Evolutionary conservation across 1,140 invertebrate species (phyloP).

Genomic region (Caenorhabditis briggsae): DNA sequence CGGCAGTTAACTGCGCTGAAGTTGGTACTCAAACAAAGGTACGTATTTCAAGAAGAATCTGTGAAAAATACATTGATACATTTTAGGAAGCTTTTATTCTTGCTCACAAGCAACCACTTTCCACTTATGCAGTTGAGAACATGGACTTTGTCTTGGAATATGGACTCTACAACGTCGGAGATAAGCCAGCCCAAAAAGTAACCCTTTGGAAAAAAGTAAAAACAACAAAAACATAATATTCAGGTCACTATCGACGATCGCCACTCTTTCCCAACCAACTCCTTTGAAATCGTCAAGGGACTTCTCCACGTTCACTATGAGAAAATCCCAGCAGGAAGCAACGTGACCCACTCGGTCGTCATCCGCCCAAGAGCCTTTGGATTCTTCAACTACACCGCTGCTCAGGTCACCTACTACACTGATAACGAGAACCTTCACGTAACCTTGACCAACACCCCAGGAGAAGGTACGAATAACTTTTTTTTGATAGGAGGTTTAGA

Average conservation of each 20-base stretch:
- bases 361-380: constrained; percentile 87
- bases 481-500: neutral
- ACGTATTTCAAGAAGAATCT: constrained; percentile 42
- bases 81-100: constrained; percentile 79
- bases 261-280: constrained; percentile 76
- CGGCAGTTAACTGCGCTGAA: constrained; percentile 54
- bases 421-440: constrained; percentile 80
- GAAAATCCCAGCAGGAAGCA: constrained; percentile 82
- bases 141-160: constrained; percentile 95
- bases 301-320: constrained; percentile 71
- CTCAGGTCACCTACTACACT: constrained; percentile 89
- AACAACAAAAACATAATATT: constrained; percentile 13
- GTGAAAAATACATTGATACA: neutral
- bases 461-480: constrained; percentile 84
- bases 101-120: constrained; percentile 84
- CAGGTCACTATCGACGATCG: constrained; percentile 77
- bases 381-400: constrained; percentile 96
- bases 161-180: constrained; percentile 81
- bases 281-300: constrained; percentile 76
- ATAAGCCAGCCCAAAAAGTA: constrained; percentile 71
- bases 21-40: constrained; percentile 61
- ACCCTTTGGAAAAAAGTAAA: neutral
- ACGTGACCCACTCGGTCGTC: constrained; percentile 93
- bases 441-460: constrained; percentile 92
- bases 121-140: constrained; percentile 97